Evolutionary conservation across 2,113 vertebrate species (phyloP).

Genomic region (Lophochroa leadbeateri): DNA sequence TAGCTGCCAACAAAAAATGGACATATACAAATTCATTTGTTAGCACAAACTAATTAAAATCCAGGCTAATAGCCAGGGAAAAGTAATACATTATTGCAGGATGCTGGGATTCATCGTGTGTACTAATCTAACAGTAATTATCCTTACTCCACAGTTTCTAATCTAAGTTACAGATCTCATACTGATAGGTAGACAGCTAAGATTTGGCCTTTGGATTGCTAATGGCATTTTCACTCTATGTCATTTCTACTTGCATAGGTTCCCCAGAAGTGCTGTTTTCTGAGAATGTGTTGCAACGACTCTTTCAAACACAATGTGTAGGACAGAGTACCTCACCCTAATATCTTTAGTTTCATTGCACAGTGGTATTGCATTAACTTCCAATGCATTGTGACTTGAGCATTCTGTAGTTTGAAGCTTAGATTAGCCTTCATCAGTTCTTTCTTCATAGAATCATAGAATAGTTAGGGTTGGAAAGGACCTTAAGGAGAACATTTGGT

Average conservation of each 20-base stretch:
- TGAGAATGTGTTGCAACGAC: neutral
- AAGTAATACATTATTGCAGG: neutral
- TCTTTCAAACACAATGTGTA: neutral
- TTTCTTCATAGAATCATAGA: neutral
- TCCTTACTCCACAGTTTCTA: neutral
- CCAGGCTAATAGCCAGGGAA: conserved; percentile 17
- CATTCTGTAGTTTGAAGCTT: neutral
- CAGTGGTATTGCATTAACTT: neutral
- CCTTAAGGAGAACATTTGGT: too few relatives aligned
- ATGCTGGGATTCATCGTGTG: conserved; percentile 4
- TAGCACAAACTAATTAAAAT: conserved; percentile 55
- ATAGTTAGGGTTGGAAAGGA: too few relatives aligned
- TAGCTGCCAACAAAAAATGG: conserved; percentile 30
- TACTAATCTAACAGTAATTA: neutral
- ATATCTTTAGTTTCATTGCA: neutral
- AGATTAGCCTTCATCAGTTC: neutral
- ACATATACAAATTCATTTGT: conserved; percentile 43
- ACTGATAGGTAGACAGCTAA: neutral
- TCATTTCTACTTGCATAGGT: neutral
- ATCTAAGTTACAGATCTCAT: neutral
- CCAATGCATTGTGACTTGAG: neutral
- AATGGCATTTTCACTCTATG: neutral
- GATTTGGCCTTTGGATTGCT: neutral
- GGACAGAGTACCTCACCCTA: neutral
- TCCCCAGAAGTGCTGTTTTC: neutral